Evolutionary conservation across 1,140 invertebrate species (phyloP), one percentile per base, ranked within the genome.

Genomic region (Hyposmocoma kahamanoa): DNA sequence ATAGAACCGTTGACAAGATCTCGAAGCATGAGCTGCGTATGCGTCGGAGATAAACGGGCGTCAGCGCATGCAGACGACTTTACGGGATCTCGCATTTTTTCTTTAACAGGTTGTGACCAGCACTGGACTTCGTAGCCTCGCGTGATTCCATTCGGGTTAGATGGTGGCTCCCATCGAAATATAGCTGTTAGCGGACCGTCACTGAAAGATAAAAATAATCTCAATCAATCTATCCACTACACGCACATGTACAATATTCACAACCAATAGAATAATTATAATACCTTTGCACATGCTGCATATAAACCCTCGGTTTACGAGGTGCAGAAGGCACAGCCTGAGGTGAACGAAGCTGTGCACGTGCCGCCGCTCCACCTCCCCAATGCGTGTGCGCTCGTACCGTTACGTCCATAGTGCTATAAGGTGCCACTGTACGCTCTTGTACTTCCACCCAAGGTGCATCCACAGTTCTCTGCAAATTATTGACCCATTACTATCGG

Each of bases 341-440:
- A 0, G 93, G 94, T 0, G 93, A 92, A 57, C 87, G 87, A 0
- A 93, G 57, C 18, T 79, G 70, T 0, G 87, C 84, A 2, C 87
- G 88, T 0, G 91, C 90, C 19, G 88, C 86, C 6, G 87, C 75
- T 0, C 94, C 92, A 5, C 91, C 89, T 22, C 93, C 92, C 95
- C 96, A 97, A 58, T 92, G 93, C 0, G 95, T 96, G 56, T 92
- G 93, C 0, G 95, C 92, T 42, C 92, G 90, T 1, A 97, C 88
- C 0, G 90, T 90, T 3, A 96, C 88, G 24, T 90, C 90, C 5
- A 96, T 61, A 6, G 83, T 68, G 1, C 91, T 90, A 70, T 92
- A 94, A 0, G 95, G 92, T 5, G 88, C 63, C 42, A 94, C 84
- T 13, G 63, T 86, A 6, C 79, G 78, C 36, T 66, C 71, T 1